These are phyloP conservation scores for Brachyrhaphis roseni DNA, from an alignment of 2,797 vertebrate species.

Conservation along the genomic window DNA sequence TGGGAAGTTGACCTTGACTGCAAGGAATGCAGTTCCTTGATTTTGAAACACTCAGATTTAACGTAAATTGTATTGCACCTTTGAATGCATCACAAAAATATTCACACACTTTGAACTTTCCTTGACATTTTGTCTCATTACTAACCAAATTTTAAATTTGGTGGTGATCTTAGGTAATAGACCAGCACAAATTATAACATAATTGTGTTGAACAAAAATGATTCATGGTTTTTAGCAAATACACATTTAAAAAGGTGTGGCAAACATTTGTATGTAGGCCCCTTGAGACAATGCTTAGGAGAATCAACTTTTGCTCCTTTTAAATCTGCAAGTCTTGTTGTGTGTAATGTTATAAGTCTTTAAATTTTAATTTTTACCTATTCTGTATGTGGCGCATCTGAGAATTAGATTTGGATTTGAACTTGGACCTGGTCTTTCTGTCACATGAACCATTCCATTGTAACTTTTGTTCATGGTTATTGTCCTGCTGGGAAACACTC, in stretches of 20 bases:
- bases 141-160: neutral
- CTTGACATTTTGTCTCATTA: neutral
- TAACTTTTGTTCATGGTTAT: neutral
- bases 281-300: neutral
- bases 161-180: neutral
- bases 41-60: conserved; percentile 21
- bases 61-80: conserved; percentile 31
- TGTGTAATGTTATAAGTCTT: neutral
- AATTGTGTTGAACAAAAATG: neutral
- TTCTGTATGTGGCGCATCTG: neutral
- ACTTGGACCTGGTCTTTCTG: neutral
- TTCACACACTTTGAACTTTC: neutral
- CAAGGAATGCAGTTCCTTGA: conserved; percentile 40
- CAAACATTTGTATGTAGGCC: neutral
- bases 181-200: neutral
- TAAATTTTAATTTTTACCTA: neutral
- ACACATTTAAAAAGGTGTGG: neutral
- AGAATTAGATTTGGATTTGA: neutral
- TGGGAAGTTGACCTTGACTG: conserved; percentile 63
- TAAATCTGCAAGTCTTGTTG: neutral
- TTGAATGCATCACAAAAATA: neutral
- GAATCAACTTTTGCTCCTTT: neutral
- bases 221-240: neutral
- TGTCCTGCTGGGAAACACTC: neutral
- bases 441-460: neutral